These are phyloP conservation scores for Drosophila gunungcola DNA, from an alignment of 1,140 invertebrate genomes.

Conservation along the genomic window DNA sequence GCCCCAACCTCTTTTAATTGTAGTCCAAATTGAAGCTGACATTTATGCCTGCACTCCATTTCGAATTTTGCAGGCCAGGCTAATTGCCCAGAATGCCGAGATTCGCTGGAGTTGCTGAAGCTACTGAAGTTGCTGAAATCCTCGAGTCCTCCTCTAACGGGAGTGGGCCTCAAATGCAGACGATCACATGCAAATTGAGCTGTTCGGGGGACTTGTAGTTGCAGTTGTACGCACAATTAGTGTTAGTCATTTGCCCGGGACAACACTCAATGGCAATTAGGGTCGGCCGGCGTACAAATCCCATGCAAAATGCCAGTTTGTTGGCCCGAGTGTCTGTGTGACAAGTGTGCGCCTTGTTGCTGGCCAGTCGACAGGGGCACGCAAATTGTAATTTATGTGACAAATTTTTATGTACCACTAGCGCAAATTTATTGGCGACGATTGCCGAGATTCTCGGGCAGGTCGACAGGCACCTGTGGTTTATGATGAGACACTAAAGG, in stretches of 20 bases:
- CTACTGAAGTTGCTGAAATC: slow-evolving; percentile 18
- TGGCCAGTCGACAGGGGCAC: slow-evolving; percentile 65
- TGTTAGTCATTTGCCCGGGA: slow-evolving; percentile 68
- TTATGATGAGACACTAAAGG: slow-evolving; percentile 24
- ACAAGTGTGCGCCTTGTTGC: slow-evolving; percentile 53
- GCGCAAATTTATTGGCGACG: slow-evolving; percentile 63
- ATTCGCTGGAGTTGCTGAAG: slow-evolving; percentile 16
- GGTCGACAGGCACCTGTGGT: slow-evolving; percentile 12
- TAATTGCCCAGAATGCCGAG: slow-evolving; percentile 69
- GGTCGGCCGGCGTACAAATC: slow-evolving; percentile 58
- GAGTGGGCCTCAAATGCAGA: slow-evolving; percentile 21
- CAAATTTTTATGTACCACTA: slow-evolving; percentile 76
- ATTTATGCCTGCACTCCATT: slow-evolving; percentile 79
- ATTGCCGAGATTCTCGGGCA: slow-evolving; percentile 29
- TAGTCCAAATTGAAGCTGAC: slow-evolving; percentile 70
- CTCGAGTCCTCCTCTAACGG: slow-evolving; percentile 36
- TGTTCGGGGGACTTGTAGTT: slow-evolving; percentile 51
- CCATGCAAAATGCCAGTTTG: slow-evolving; percentile 59
- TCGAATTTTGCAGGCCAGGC: slow-evolving; percentile 49
- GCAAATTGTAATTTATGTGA: slow-evolving; percentile 83
- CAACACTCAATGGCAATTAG: slow-evolving; percentile 81
- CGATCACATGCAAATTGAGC: slow-evolving; percentile 68
- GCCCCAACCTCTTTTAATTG: slow-evolving; percentile 64
- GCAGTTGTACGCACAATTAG: slow-evolving; percentile 79
- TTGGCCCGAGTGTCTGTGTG: slow-evolving; percentile 27